Conservation (phyloP, 2,888 invertebrate species). For the Sisyra terminalis region DNA sequence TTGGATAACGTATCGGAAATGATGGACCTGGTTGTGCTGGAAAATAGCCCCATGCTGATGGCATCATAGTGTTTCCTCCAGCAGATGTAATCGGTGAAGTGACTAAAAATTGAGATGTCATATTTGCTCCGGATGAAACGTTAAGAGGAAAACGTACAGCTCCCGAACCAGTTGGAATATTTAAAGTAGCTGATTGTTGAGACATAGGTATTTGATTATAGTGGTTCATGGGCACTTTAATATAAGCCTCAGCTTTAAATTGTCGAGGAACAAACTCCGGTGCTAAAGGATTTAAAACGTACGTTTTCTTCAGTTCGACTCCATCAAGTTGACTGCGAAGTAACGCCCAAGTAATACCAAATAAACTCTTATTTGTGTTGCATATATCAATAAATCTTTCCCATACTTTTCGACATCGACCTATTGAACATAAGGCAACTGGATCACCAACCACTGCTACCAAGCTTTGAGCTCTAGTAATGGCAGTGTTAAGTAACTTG, state of each 20-base stretch:
- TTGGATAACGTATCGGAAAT: conserved; percentile 11
- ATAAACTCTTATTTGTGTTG: conserved; percentile 49
- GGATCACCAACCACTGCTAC: conserved; percentile 78
- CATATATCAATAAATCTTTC: conserved; percentile 59
- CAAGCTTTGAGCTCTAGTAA: conserved; percentile 63
- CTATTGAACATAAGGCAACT: conserved; percentile 62
- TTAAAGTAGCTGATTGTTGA: background rate
- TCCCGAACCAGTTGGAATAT: conserved; percentile 3
- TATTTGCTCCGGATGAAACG: conserved; percentile 9
- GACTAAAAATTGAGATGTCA: conserved; percentile 10
- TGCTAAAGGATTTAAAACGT: conserved; percentile 56
- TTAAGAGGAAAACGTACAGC: conserved; percentile 6
- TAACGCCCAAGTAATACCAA: conserved; percentile 53
- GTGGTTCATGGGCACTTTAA: conserved; percentile 19
- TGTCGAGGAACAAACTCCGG: conserved; percentile 61
- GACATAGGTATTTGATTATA: conserved; percentile 2
- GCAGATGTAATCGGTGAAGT: background rate
- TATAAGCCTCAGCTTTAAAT: conserved; percentile 29
- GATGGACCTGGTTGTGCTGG: conserved; percentile 11
- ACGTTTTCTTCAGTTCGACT: conserved; percentile 52
- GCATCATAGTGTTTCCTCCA: conserved; percentile 11
- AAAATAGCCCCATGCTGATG: conserved; percentile 12
- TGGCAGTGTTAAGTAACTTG: conserved; percentile 66
- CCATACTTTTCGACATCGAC: conserved; percentile 68
- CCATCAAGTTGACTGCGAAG: conserved; percentile 51